Conservation (phyloP, 2,113 vertebrate genomes). For the Brevimyrus niger region DNA sequence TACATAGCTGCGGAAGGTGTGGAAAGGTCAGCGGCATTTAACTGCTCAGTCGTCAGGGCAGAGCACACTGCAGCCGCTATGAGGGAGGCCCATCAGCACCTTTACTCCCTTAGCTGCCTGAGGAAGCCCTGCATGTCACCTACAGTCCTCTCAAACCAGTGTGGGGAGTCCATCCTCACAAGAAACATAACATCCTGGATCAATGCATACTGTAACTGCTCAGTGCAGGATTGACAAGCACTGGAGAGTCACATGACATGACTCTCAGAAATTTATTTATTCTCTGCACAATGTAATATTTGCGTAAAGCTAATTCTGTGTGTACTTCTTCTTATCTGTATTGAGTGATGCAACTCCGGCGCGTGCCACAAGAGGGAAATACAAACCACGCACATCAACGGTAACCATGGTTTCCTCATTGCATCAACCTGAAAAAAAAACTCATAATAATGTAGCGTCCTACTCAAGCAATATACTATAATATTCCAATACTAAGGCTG, state of each 20-base stretch:
- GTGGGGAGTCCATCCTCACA: background rate
- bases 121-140: background rate
- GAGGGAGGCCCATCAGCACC: too few relatives aligned
- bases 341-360: background rate
- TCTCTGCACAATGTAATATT: background rate
- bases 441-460: background rate
- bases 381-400: background rate
- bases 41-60: too few relatives aligned
- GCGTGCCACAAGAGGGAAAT: background rate
- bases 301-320: background rate
- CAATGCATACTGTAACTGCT: too few relatives aligned
- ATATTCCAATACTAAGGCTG: background rate
- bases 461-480: background rate
- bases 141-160: background rate
- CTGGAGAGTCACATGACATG: background rate
- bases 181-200: background rate
- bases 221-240: background rate
- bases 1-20: too few relatives aligned
- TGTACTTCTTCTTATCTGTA: background rate
- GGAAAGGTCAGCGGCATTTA: too few relatives aligned
- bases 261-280: background rate
- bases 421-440: background rate
- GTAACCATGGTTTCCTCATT: background rate
- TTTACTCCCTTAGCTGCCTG: too few relatives aligned
- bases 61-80: too few relatives aligned